Evolutionary conservation across 2,113 vertebrate species (phyloP), one percentile per base, ranked within the genome.

Genomic region (Ophiodon elongatus): DNA sequence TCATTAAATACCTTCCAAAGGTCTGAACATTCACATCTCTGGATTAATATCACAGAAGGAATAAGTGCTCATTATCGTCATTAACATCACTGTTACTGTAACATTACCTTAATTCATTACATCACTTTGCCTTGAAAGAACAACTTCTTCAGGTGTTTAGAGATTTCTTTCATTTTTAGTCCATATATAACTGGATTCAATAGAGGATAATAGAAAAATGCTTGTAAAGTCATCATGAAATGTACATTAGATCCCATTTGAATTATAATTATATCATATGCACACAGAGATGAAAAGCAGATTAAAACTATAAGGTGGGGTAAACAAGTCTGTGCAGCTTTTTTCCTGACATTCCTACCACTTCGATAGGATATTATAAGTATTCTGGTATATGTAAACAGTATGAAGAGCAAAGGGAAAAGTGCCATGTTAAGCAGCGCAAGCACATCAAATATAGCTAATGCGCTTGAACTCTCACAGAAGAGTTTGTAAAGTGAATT

Each of bases 131-230:
- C 2, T 45, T 1, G 23, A 81, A n/a, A 39, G n/a, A 90, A 74
- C 33, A n/a, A n/a, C 59, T 4, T 76, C 3, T 19, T 82, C 0
- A 89, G 37, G n/a, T 85, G 74, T 57, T 85, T 45, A 25, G 17
- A 73, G 0, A 91, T 85, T 56, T 83, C 72, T 33, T 65, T 85
- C 82, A 87, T 76, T 71, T 87, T 85, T 0, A 91, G n/a, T 15
- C 87, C 85, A 6, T 89, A 91, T 11, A 89, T 81, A 1, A 87
- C 21, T 3, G 88, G 88, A 59, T 90, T 88, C 1, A 90, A 79
- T 0, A 90, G 64, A 31, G 86, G 86, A 59, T 87, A 66, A 74
- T 85, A 80, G 13, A 8, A 1, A 13, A 91, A 6, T 0, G 76
- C 1, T 33, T 91, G 87, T 6, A 91, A 25, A 4, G 66, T 85